Evolutionary conservation across 2,113 vertebrate species (phyloP), one percentile per base, ranked within the genome.

Genomic region (Apus apus): DNA sequence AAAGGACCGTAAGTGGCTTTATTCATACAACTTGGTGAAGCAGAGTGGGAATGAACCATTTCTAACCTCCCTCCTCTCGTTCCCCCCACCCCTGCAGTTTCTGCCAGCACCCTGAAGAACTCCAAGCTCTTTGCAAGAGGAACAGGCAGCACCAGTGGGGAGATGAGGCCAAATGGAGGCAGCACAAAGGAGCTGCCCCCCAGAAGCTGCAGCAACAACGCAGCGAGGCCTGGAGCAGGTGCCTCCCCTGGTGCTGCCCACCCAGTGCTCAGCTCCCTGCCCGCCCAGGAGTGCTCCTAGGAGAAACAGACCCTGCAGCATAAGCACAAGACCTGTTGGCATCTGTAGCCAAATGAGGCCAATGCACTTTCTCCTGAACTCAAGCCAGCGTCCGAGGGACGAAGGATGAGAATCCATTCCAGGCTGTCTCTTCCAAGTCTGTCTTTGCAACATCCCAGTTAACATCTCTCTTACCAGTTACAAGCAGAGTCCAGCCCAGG

Each of bases 1-100:
- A 23, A 97, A 90, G 68, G 46, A 60, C 3, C 11, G 97, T 98
- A 88, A 97, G 97, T 97, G 46, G 12, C 3, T 86, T 64, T 10
- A 40, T 38, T 65, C 2, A 0, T 6, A 7, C 38, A 15, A 1
- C 8, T 40, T 26, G n/a, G 57, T 36, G 17, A 50, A 72, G 66
- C 46, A 29, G 11, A 50, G 29, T 2, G 6, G 4, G 71, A 89
- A 72, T 1, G 1, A 25, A 70, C 38, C 2, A 1, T n/a, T 43
- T 20, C 45, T 81, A 13, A 29, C 29, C 54, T 8, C 10, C 9
- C 20, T 6, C 6, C 19, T 38, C 6, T 40, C 22, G 5, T 46
- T 18, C 16, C 30, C 15, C 36, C 23, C 5, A 12, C 48, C 38
- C 70, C 57, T 5, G 54, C 88, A 83, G 67, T 50, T 25, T 51